phyloP scores from a whole-genome alignment of 2,113 vertebrate genomes.

The Amblyornis subalaris region DNA sequence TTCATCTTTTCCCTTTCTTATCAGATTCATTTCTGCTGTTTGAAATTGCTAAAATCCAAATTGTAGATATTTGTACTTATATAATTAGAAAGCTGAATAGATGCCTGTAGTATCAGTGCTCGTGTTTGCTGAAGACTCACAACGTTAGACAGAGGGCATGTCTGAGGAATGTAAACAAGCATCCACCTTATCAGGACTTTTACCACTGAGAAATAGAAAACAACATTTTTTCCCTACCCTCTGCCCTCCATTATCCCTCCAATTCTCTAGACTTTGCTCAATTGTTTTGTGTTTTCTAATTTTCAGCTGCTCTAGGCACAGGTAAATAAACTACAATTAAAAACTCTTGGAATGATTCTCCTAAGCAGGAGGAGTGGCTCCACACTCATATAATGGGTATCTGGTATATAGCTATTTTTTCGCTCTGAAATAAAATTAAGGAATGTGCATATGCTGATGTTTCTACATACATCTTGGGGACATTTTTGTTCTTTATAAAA shows the following conservation, averaged over 20 bases:
- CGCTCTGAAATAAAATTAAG: not conserved
- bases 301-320: not conserved
- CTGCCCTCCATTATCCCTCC: not conserved
- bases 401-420: not conserved
- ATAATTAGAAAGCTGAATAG: conserved; percentile 23
- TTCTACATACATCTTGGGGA: not conserved
- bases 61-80: not conserved
- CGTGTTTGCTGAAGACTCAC: not conserved
- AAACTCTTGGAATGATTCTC: not conserved
- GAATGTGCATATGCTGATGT: not conserved
- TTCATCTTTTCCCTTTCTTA: not conserved
- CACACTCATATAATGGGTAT: not conserved
- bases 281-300: not conserved
- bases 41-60: not conserved
- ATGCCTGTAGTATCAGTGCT: not conserved
- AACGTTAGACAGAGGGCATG: not conserved
- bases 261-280: not conserved
- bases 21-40: not conserved
- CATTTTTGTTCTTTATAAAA: not conserved
- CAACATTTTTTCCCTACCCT: not conserved
- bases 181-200: conserved; percentile 7
- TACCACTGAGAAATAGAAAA: conserved; percentile 28
- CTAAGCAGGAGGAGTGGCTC: not conserved
- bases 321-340: not conserved
- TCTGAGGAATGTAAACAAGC: conserved; percentile 37